Conservation (phyloP, 1,140 invertebrate species). For the Bactericera cockerelli region DNA sequence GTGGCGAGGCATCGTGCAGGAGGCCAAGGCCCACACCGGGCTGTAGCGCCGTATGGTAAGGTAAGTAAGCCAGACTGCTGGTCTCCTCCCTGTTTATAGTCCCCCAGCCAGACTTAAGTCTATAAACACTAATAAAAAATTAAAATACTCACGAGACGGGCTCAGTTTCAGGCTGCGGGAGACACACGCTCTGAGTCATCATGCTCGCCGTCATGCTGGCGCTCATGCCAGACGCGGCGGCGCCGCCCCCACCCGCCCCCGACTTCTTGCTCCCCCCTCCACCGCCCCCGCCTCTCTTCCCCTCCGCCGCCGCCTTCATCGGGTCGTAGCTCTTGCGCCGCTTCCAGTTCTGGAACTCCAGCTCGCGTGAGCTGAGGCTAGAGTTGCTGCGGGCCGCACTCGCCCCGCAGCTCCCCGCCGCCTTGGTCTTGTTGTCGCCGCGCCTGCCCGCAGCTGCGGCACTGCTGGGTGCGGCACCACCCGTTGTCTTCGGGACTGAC, state of each 20-base stretch:
- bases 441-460: conserved; percentile 15
- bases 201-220: conserved; percentile 18
- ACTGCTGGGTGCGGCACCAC: conserved; percentile 16
- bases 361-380: conserved; percentile 47
- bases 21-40: too few relatives aligned
- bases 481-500: neutral
- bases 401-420: conserved; percentile 23
- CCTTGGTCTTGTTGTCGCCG: conserved; percentile 24
- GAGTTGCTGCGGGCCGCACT: conserved; percentile 38
- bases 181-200: conserved; percentile 29
- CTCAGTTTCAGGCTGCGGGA: conserved; percentile 17
- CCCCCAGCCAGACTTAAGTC: too few relatives aligned
- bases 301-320: conserved; percentile 69
- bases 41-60: too few relatives aligned
- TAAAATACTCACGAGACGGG: conserved; percentile 11
- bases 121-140: too few relatives aligned
- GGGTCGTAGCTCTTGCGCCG: conserved; percentile 79
- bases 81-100: too few relatives aligned
- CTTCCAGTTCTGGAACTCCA: conserved; percentile 85
- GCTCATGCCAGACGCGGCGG: conserved; percentile 28
- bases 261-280: conserved; percentile 36
- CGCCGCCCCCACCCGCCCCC: too few relatives aligned
- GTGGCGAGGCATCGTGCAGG: too few relatives aligned
- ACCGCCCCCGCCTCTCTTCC: too few relatives aligned
- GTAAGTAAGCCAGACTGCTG: too few relatives aligned